Evolutionary conservation across 2,113 vertebrate species (phyloP).

Genomic region (Ondatra zibethicus): DNA sequence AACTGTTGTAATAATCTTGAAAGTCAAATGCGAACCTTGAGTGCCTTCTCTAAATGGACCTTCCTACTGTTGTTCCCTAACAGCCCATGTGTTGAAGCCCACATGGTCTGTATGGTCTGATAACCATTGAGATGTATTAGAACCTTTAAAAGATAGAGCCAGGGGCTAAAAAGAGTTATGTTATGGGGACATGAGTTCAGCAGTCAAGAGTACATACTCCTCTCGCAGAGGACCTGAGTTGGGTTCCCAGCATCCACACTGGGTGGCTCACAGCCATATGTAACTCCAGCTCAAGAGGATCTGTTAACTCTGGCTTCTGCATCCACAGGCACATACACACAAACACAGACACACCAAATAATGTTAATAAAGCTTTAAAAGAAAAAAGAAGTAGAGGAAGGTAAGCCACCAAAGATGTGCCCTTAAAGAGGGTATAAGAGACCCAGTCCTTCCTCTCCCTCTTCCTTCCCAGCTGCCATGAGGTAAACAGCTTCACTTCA

Average conservation of each 20-base stretch:
- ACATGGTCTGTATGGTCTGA: neutral
- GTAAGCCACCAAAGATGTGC: neutral
- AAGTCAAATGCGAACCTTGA: neutral
- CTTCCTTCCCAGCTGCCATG: neutral
- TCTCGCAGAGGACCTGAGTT: neutral
- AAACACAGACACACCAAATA: neutral
- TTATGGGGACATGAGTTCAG: too few species aligned
- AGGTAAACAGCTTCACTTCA: neutral
- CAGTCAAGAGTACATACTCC: neutral
- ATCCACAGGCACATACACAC: neutral
- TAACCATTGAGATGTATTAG: neutral
- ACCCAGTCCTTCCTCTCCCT: neutral
- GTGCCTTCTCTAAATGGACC: neutral
- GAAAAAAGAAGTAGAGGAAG: neutral
- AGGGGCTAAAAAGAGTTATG: neutral
- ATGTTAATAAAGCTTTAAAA: neutral
- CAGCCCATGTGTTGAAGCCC: neutral
- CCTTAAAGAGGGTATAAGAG: too few species aligned
- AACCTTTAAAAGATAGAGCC: neutral
- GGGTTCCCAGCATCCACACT: neutral
- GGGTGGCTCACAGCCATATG: neutral
- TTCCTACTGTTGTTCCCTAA: neutral
- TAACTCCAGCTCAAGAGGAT: neutral
- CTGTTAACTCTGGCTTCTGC: neutral
- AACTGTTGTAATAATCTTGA: neutral